Evolutionary conservation across 2,797 vertebrate genomes (phyloP).

Genomic region (Crax fasciolata): DNA sequence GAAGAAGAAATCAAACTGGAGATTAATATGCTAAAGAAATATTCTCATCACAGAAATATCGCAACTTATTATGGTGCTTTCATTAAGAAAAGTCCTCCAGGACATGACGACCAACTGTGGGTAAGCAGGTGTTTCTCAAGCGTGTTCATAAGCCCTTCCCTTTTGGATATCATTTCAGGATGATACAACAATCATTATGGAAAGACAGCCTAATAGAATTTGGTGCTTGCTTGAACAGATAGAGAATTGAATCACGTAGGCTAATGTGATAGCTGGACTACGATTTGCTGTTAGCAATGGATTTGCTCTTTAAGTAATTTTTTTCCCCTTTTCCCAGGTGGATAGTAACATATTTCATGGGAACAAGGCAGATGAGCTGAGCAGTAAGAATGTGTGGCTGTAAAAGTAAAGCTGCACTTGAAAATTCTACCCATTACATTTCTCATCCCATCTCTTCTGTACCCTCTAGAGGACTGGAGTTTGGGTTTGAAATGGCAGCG

Average conservation of each 20-base stretch:
- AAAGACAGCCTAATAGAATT: background rate
- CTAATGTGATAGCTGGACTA: background rate
- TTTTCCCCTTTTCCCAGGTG: background rate
- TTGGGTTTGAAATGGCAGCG: background rate
- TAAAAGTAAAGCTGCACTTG: slow-evolving; percentile 38
- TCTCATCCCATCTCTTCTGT: background rate
- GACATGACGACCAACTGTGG: slow-evolving; percentile 97
- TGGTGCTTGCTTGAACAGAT: background rate
- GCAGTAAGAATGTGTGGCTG: background rate
- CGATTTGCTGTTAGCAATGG: slow-evolving; percentile 11
- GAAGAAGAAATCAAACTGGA: slow-evolving; percentile 99
- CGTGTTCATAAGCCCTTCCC: background rate
- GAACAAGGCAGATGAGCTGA: slow-evolving; percentile 6
- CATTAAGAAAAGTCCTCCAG: slow-evolving; percentile 98
- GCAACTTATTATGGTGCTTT: slow-evolving; percentile 98
- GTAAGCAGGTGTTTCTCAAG: slow-evolving; percentile 80
- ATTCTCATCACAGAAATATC: slow-evolving; percentile 97
- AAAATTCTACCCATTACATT: background rate
- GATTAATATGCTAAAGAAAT: slow-evolving; percentile 99
- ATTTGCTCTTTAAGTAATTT: slow-evolving; percentile 32
- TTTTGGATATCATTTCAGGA: background rate
- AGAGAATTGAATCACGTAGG: background rate
- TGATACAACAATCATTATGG: background rate
- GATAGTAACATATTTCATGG: slow-evolving; percentile 12
- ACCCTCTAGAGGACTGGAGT: background rate